Evolutionary conservation across 2,113 vertebrate genomes (phyloP).

Genomic region (Atlantisia rogersi): DNA sequence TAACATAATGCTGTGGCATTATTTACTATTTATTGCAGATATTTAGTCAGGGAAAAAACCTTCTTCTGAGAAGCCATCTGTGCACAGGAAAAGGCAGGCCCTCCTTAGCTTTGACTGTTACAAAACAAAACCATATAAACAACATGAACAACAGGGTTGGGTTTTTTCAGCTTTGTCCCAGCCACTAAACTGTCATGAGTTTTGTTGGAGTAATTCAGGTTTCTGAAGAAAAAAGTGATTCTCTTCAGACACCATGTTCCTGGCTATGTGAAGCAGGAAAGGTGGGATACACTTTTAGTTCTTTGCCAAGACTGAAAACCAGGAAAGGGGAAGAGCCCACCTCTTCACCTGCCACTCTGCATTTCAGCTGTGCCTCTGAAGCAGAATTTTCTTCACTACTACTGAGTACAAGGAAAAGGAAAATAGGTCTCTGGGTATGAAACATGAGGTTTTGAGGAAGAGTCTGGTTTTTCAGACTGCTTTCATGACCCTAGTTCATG

Average conservation of each 20-base stretch:
- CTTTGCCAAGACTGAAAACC: background rate
- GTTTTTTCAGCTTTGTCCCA: background rate
- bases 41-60: constrained; percentile 14
- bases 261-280: background rate
- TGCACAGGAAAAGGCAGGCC: background rate
- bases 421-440: background rate
- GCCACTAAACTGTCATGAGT: background rate
- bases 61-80: constrained; percentile 18
- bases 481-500: background rate
- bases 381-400: background rate
- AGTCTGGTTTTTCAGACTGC: background rate
- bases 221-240: background rate
- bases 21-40: constrained; percentile 63
- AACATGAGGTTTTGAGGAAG: background rate
- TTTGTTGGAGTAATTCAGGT: background rate
- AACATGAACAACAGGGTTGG: background rate
- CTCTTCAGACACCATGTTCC: background rate
- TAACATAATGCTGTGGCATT: constrained; percentile 45
- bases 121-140: background rate
- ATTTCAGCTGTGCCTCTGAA: background rate
- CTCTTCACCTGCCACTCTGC: background rate
- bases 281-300: background rate
- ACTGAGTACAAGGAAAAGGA: background rate
- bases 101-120: constrained; percentile 20
- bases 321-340: background rate